Conservation (phyloP, 2,113 vertebrate species). For the Sander lucioperca region DNA sequence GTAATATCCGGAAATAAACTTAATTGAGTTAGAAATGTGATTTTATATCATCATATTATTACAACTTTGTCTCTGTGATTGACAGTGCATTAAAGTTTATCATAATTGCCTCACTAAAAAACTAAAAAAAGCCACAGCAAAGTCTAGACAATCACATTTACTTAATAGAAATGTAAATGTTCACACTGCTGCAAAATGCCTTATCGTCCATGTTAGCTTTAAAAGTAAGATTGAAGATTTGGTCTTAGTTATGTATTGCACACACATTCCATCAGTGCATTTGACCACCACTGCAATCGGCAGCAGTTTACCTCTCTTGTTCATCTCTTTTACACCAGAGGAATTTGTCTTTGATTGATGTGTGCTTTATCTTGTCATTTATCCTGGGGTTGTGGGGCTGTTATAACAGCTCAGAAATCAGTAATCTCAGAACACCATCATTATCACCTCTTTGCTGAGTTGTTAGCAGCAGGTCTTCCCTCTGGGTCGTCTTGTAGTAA, state of each 20-base stretch:
- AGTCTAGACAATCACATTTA: neutral
- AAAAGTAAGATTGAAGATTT: too few relatives aligned
- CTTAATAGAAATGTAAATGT: too few relatives aligned
- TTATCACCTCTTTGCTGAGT: constrained; percentile 21
- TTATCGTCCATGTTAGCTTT: too few relatives aligned
- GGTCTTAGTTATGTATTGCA: too few relatives aligned
- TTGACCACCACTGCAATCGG: neutral
- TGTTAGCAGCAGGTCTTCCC: constrained; percentile 4
- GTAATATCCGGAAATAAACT: neutral
- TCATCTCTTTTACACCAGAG: neutral
- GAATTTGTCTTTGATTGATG: constrained; percentile 29
- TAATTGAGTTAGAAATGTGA: neutral
- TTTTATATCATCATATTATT: neutral
- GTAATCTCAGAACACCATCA: constrained; percentile 14
- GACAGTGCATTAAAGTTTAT: neutral
- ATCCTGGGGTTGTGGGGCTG: constrained; percentile 9
- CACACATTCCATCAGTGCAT: neutral
- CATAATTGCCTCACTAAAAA: neutral
- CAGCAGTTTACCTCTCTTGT: neutral
- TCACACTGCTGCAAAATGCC: too few relatives aligned
- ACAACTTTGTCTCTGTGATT: neutral
- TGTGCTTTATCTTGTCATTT: constrained; percentile 17
- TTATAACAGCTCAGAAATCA: constrained; percentile 41
- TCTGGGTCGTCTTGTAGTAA: constrained; percentile 17
- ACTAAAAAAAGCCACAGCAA: neutral